Evolutionary conservation across 1,140 invertebrate genomes (phyloP), one percentile per base, ranked within the genome.

Genomic region (Monochamus saltuarius): DNA sequence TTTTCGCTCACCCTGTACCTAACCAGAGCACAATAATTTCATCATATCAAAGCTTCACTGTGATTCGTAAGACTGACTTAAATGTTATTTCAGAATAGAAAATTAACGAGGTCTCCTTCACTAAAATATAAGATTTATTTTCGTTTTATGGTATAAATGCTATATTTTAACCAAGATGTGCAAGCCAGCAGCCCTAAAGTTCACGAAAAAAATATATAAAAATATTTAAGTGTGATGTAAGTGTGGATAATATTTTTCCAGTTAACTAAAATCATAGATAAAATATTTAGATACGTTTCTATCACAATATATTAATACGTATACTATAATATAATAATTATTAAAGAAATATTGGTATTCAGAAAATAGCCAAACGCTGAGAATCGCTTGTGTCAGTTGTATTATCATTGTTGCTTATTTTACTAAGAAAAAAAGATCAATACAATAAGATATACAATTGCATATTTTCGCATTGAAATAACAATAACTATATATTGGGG

Each of bases 31-130:
- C 75, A 77, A 77, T 77, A 77, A 77, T 76, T 74, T 76, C 71
- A 75, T 76, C 75, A 76, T 77, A 77, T 77, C 75, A 77, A 77
- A 77, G 74, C 73, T 76, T 77, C 67, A 75, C 75, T 77, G 75
- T 77, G 75, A 77, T 77, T 75, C 70, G 69, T 65, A 77, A 77
- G 75, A 77, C 75, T 77, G 75, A 77, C 68, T 69, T 76, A 72
- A 76, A 70, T 73, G 70, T 76, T 74, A 73, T 76, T 76, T 74
- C 70, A 72, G 73, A 66, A 68, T 69, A 71, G 68, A 73, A 72
- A 68, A 63, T 62, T 66, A 67, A 54, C 54, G 14, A 64, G 67
- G 55, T 71, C 65, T 62, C 64, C 43, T 50, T 46, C 38, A 54
- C 39, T 60, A 51, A 56, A 57, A 57, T 14, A 55, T 19, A 40